Conservation (phyloP, 2,888 invertebrate genomes). For the Drosophila testacea region DNA sequence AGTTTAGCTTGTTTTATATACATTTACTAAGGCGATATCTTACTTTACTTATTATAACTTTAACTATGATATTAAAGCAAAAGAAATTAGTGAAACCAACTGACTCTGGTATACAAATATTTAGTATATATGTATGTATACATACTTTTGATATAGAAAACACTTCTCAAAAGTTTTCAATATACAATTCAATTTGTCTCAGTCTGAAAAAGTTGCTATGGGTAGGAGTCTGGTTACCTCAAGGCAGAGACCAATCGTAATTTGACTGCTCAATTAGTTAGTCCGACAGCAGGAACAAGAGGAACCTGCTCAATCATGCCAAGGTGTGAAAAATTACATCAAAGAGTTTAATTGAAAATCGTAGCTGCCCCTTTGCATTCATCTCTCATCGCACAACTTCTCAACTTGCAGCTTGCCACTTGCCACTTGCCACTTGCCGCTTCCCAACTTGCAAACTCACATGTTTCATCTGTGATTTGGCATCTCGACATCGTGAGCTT, state of each 20-base stretch:
- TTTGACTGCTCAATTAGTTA: slow-evolving; percentile 57
- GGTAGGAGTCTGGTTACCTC: neutral
- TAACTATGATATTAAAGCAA: too few species aligned
- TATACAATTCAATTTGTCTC: neutral
- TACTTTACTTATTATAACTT: too few species aligned
- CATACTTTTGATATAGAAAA: neutral
- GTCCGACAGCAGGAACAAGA: slow-evolving; percentile 6
- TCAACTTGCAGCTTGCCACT: slow-evolving; percentile 1
- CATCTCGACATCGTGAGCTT: slow-evolving; percentile 44
- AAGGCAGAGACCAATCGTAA: slow-evolving; percentile 14
- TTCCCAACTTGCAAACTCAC: slow-evolving; percentile 10
- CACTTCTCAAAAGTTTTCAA: neutral
- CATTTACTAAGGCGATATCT: too few species aligned
- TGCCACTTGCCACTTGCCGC: neutral
- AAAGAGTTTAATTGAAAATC: slow-evolving; percentile 69
- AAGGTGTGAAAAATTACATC: slow-evolving; percentile 63
- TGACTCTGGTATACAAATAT: too few species aligned
- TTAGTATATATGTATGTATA: too few species aligned
- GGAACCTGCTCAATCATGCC: slow-evolving; percentile 13
- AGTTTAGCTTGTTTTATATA: too few species aligned
- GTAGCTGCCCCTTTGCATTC: slow-evolving; percentile 28
- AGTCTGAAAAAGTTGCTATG: slow-evolving; percentile 10
- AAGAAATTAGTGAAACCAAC: too few species aligned
- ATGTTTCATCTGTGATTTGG: slow-evolving; percentile 42
- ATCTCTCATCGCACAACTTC: slow-evolving; percentile 10